Base-by-base conservation (phyloP, 2,797 vertebrate species). In the Cercopithecus mitis region DNA sequence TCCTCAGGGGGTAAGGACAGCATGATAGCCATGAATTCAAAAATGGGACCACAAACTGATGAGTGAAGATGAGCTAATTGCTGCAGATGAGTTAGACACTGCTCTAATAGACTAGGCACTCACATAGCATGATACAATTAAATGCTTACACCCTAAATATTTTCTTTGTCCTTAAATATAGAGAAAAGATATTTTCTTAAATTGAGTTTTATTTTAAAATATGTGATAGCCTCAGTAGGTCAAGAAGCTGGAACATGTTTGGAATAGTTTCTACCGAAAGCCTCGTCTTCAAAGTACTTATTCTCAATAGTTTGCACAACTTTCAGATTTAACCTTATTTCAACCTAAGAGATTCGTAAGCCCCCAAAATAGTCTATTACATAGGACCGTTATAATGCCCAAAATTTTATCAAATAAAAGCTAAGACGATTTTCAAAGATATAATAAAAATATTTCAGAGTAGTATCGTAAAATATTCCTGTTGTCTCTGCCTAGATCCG, bases 31-130 rank as follows among this genome's bases (percentile, higher is more conserved):
- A 88, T 88, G 81, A 96, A 97, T 82, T 97, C 95, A 92, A 91
- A 97, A 96, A 86, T 77, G 97, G 92, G 77, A 95, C 95, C 96
- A 96, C 96, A 96, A 94, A 90, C 96, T 95, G 92, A 86, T 88
- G 45, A 39, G 84, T 41, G 95, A 95, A 90, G 77, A 94, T 55
- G 91, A 97, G 95, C 94, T 97, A 94, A 97, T 92, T 93, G 96
- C 95, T 81, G 83, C 91, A n/a, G 90, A 95, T 61, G 90, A 91
- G 50, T 47, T 19, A 93, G 96, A 95, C 85, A 94, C 41, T 55
- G 91, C 67, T 95, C 91, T 93, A 90, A 88, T 2, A 95, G 91
- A 83, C 27, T 0, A 64, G 47, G 27, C 77, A 92, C 57, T 97
- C 87, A 47, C 83, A 47, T 1, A 39, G 52, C 88, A 88, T 20